These are phyloP conservation scores for Oreortyx pictus DNA, from an alignment of 2,797 vertebrate genomes.

Conservation along the genomic window DNA sequence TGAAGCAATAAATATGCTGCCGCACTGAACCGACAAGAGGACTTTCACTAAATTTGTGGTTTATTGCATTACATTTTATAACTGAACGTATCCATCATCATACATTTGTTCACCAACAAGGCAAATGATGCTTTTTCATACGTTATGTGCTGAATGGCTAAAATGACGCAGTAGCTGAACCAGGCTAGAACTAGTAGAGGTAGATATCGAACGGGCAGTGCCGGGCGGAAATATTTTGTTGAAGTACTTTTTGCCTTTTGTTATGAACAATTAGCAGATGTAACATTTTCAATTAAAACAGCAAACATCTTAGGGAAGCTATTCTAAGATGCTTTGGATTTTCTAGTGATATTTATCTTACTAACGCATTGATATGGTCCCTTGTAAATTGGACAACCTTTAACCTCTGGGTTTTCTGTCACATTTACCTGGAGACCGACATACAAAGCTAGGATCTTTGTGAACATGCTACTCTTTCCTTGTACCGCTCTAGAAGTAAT, in stretches of 20 bases:
- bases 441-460: constrained; percentile 27
- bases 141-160: constrained; percentile 73
- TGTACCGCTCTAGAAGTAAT: constrained; percentile 5
- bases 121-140: constrained; percentile 12
- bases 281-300: constrained; percentile 16
- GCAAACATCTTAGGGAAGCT: constrained; percentile 25
- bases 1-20: constrained; percentile 53
- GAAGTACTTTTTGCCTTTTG: background rate
- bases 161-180: constrained; percentile 85
- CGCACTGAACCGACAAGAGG: constrained; percentile 46
- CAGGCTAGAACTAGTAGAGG: constrained; percentile 89
- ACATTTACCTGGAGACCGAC: background rate
- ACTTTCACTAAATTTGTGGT: constrained; percentile 25
- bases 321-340: constrained; percentile 47
- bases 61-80: constrained; percentile 71
- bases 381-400: background rate
- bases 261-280: background rate
- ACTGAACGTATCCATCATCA: constrained; percentile 26
- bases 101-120: constrained; percentile 31
- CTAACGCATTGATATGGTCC: background rate
- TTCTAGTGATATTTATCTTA: background rate
- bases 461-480: background rate
- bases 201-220: constrained; percentile 85
- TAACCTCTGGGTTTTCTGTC: background rate
- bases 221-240: constrained; percentile 82